Evolutionary conservation across 2,797 vertebrate species (phyloP), one percentile per base, ranked within the genome.

Genomic region (Myotis daubentonii): DNA sequence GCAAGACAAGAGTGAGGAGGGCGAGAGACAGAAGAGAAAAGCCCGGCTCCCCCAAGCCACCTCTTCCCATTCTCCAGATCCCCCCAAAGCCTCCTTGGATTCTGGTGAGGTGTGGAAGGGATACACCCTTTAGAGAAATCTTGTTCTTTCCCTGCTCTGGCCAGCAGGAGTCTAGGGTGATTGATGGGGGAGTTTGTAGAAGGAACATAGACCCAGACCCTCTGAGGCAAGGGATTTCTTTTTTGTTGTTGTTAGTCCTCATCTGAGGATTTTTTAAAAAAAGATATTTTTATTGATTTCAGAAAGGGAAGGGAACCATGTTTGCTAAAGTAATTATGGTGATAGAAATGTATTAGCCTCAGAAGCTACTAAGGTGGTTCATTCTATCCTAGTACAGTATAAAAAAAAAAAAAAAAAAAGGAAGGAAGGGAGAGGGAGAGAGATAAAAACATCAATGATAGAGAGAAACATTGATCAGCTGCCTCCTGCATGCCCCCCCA

Each of bases 1-100:
- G 94, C 99, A 99, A 72, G 99, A 99, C 1, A 98, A 98, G 96
- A 96, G 95, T 0, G 99, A 99, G 92, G 99, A 99, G 36, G 97
- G 98, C 3, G 99, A 99, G 57, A 97, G 98, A 44, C 96, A 30
- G 71, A 97, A 47, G 86, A 96, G 96, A 65, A 94, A 93, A 38
- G 95, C 95, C 17, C 96, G 96, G 60, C 72, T 92, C 28, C 65
- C 85, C 66, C 89, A 90, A 53, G 82, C 95, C 75, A 51, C 75
- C 30, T 83, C 94, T 81, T 86, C 95, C 68, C 72, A 30, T 5
- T 53, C 94, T 55, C 60, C 70, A 90, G 94, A 87, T 2, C 30
- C 81, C 65, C 71, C 89, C 33, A 87, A 76, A 81, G 92, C 72
- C 22, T 66, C 91, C 44, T 60, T 90, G 84, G 97, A 95, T 76